These are phyloP conservation scores for Eptesicus fuscus DNA, from an alignment of 2,113 vertebrate genomes.

Conservation along the genomic window DNA sequence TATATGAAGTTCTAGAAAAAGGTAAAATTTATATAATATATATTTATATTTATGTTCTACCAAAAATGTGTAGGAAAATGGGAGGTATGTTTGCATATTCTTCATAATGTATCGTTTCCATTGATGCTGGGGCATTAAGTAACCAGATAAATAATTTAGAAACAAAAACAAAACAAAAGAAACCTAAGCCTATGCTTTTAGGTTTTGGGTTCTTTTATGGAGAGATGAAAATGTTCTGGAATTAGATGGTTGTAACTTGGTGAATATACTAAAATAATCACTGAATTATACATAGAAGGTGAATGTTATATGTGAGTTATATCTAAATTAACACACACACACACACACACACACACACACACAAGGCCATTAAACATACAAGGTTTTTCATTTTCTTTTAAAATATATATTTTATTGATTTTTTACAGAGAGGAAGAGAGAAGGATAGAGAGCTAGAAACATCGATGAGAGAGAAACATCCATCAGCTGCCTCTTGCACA, in stretches of 20 bases:
- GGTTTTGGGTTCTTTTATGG: neutral
- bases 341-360: neutral
- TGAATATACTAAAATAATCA: neutral
- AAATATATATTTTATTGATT: no score
- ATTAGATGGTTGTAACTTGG: neutral
- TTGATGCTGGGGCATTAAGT: neutral
- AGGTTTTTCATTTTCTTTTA: neutral
- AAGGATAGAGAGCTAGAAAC: no score
- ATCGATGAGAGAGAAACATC: no score
- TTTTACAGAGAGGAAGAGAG: no score
- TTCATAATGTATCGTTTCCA: neutral
- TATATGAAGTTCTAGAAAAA: neutral
- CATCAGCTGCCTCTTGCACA: no score
- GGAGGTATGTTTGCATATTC: neutral
- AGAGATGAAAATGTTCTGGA: neutral
- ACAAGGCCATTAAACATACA: neutral
- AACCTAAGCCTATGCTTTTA: neutral
- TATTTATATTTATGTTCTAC: neutral
- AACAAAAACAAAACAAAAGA: slow-evolving; percentile 19
- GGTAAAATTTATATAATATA: neutral
- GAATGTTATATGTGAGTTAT: neutral
- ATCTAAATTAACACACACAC: neutral
- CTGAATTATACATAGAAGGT: neutral
- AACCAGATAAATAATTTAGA: slow-evolving; percentile 15
- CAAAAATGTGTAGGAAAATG: neutral